Conservation (phyloP, 2,888 invertebrate genomes). For the Drosophila hamatofila region DNA sequence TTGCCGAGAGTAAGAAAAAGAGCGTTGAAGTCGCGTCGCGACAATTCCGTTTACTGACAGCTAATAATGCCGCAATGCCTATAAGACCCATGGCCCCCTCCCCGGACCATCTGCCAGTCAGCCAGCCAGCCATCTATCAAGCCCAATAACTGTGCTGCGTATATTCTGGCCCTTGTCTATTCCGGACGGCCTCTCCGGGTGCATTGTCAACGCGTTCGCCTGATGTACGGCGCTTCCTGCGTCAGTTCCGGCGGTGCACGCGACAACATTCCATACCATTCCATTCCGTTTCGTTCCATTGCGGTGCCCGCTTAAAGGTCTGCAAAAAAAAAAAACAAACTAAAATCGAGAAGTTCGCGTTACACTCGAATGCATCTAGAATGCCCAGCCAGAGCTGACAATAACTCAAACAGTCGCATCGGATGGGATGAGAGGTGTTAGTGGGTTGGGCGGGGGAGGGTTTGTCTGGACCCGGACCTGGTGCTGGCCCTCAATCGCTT, state of each 20-base stretch:
- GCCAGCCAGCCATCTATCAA: constrained; percentile 11
- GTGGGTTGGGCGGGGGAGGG: constrained; percentile 4
- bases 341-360: constrained; percentile 61
- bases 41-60: constrained; percentile 80
- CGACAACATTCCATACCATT: constrained; percentile 64
- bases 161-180: constrained; percentile 44
- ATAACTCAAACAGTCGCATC: constrained; percentile 70
- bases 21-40: constrained; percentile 67
- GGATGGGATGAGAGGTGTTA: constrained; percentile 8
- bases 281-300: constrained; percentile 31
- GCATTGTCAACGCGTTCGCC: constrained; percentile 81
- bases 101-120: background rate
- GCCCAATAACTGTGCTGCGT: constrained; percentile 42
- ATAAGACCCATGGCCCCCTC: constrained; percentile 17
- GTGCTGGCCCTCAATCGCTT: constrained; percentile 67
- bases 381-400: constrained; percentile 72
- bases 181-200: constrained; percentile 26
- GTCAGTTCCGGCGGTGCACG: constrained; percentile 82
- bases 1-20: constrained; percentile 62
- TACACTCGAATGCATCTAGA: constrained; percentile 82
- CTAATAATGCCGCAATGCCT: constrained; percentile 77
- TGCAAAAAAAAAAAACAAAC: background rate
- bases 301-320: constrained; percentile 56
- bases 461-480: constrained; percentile 15
- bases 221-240: constrained; percentile 81